Evolutionary conservation across 2,797 vertebrate species (phyloP), one percentile per base, ranked within the genome.

Genomic region (Catamblyrhynchus diadema): DNA sequence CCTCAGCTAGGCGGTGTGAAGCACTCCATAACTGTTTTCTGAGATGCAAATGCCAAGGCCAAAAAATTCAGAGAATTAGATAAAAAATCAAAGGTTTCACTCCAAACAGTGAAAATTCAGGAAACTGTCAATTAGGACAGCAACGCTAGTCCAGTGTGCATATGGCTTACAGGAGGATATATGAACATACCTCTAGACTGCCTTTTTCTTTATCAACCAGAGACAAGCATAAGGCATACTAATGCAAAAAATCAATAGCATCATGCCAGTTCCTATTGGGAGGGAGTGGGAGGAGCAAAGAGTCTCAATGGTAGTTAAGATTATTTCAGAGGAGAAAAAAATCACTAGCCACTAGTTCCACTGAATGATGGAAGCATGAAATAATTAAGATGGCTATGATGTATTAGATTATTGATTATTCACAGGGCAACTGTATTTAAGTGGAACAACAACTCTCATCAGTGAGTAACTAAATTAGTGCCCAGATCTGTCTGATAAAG

Each of bases 391-490:
- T 47, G 32, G 16, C 74, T 72, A 72, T 71, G 53, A 92, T 90
- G 56, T 64, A 88, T 60, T 91, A 69, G 90, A 96, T 79, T 70
- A 96, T 56, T 79, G 74, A 96, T 94, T 92, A 72, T 74, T 95
- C 88, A 57, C 72, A 6, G 33, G 48, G 59, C 96, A 96, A 94
- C 67, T 61, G 69, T 88, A 91, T 86, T 95, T 95, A 95, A 95
- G 64, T 72, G 45, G 14, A 79, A 35, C 57, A 95, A 92, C 71
- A 92, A 78, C 64, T 92, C 78, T 90, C 61, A 94, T 60, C 54
- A 84, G 65, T 60, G 53, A 86, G 37, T 89, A 53, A 47, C 44
- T 86, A 87, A 65, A 95, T 83, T 83, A 93, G 53, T 80, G 64
- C 25, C 83, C 75, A 95, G 85, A 70, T 89, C 35, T 86, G 51